A percentile compares a stretch with the other conserved stretches of the same genome.
Evolutionary conservation across 2,113 vertebrate species (phyloP).

Genomic region (Promerops cafer): DNA sequence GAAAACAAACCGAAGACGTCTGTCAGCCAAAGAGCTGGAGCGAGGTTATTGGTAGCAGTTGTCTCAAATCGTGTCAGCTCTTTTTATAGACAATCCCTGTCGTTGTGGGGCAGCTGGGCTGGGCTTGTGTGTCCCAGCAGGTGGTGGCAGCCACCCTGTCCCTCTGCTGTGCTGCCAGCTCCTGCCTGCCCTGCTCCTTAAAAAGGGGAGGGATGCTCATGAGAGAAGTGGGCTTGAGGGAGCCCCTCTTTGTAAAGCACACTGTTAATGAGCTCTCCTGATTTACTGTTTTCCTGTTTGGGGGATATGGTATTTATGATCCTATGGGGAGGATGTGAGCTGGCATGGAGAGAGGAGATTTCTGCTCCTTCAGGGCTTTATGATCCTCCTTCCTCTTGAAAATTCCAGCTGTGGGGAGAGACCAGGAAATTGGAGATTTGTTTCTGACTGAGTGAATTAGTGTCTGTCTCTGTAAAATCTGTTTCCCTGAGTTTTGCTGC

Average conservation of each 20-base stretch:
- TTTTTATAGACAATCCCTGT: background rate
- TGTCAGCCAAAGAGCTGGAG: background rate
- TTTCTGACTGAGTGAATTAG: constrained; percentile 33
- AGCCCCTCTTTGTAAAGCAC: background rate
- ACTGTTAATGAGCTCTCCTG: constrained; percentile 3
- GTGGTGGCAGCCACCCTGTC: background rate
- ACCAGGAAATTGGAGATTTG: constrained; percentile 44
- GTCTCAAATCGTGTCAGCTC: background rate
- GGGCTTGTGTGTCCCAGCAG: background rate
- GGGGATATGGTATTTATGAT: background rate
- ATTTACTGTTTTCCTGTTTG: constrained; percentile 7
- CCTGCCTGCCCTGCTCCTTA: background rate
- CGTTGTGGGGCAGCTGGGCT: background rate
- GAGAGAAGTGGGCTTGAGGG: background rate
- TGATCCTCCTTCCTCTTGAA: background rate
- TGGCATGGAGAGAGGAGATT: constrained; percentile 20
- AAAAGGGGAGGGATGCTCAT: background rate
- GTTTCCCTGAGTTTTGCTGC: background rate
- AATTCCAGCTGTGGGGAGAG: constrained; percentile 26
- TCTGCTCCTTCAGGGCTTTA: constrained; percentile 34
- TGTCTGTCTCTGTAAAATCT: background rate
- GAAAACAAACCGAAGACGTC: background rate
- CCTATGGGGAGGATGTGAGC: constrained; percentile 34
- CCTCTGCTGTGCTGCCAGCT: background rate
- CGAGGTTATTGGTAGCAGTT: background rate